phyloP scores from a whole-genome alignment of 2,888 invertebrate species.

The Stenurella melanura region DNA sequence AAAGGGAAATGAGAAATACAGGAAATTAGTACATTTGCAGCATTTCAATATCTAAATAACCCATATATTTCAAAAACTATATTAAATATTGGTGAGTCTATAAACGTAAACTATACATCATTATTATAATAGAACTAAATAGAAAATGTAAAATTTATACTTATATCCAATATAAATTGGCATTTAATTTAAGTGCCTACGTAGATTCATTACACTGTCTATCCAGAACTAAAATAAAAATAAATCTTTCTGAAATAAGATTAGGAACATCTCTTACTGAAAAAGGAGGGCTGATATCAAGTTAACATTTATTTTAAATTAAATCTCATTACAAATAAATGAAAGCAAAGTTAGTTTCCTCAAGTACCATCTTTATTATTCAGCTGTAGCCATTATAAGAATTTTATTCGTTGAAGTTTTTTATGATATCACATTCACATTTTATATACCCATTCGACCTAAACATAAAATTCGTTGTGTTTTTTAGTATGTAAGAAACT shows the following conservation, averaged over 20 bases:
- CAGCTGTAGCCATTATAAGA: background rate
- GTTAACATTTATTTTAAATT: slow-evolving; percentile 25
- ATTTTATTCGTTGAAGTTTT: background rate
- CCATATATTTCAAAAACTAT: background rate
- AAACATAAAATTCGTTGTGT: too few species aligned
- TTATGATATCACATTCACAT: background rate
- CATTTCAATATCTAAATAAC: background rate
- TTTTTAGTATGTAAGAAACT: too few species aligned
- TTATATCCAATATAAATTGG: slow-evolving; percentile 14
- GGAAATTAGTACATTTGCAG: background rate
- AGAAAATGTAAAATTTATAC: slow-evolving; percentile 22
- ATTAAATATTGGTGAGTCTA: background rate
- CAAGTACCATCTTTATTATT: background rate
- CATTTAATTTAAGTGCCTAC: slow-evolving; percentile 12
- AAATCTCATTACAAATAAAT: slow-evolving; percentile 27
- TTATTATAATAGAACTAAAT: background rate
- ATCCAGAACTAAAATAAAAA: background rate
- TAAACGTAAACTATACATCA: slow-evolving; percentile 1
- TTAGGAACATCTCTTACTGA: slow-evolving; percentile 8
- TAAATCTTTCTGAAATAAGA: slow-evolving; percentile 14
- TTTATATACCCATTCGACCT: background rate
- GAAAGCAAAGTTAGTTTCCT: background rate
- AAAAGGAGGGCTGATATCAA: slow-evolving; percentile 12
- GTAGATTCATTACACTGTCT: slow-evolving; percentile 16
- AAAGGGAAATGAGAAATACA: slow-evolving; percentile 3